Conservation (phyloP, 2,888 invertebrate genomes). For the Eilema griseolum region DNA sequence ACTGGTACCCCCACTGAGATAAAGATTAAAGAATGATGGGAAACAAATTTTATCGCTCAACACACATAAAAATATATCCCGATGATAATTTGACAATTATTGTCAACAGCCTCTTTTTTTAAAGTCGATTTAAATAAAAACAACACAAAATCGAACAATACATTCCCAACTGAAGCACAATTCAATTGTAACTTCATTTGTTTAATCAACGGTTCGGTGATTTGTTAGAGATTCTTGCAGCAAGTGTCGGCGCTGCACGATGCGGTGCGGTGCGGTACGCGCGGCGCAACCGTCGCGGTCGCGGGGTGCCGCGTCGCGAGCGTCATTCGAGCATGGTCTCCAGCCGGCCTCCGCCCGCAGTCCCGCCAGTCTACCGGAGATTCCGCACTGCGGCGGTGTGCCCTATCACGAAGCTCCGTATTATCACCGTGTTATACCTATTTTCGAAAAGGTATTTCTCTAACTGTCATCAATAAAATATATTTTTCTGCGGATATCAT, state of each 20-base stretch:
- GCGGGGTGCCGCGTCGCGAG: conserved; percentile 35
- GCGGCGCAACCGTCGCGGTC: conserved; percentile 29
- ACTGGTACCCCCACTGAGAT: background rate
- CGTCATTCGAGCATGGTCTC: conserved; percentile 58
- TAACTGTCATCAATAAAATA: conserved; percentile 45
- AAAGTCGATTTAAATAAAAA: background rate
- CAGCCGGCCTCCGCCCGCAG: conserved; percentile 51
- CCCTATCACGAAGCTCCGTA: conserved; percentile 53
- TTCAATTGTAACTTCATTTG: conserved; percentile 6
- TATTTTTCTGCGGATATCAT: conserved; percentile 40
- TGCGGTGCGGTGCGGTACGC: conserved; percentile 35
- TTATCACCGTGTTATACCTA: conserved; percentile 42
- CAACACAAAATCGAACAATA: conserved; percentile 1
- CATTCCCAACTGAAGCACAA: background rate
- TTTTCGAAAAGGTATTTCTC: conserved; percentile 48
- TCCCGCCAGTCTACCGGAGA: conserved; percentile 73
- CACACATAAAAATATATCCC: background rate
- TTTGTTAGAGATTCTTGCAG: conserved; percentile 48
- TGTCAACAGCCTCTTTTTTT: background rate
- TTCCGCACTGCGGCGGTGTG: conserved; percentile 81
- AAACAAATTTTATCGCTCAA: background rate
- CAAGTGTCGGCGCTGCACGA: conserved; percentile 30
- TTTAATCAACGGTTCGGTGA: conserved; percentile 11
- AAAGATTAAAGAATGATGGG: background rate
- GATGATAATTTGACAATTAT: too few relatives aligned